Conservation (phyloP, 2,797 vertebrate genomes). For the Sphenopsis melanotis region DNA sequence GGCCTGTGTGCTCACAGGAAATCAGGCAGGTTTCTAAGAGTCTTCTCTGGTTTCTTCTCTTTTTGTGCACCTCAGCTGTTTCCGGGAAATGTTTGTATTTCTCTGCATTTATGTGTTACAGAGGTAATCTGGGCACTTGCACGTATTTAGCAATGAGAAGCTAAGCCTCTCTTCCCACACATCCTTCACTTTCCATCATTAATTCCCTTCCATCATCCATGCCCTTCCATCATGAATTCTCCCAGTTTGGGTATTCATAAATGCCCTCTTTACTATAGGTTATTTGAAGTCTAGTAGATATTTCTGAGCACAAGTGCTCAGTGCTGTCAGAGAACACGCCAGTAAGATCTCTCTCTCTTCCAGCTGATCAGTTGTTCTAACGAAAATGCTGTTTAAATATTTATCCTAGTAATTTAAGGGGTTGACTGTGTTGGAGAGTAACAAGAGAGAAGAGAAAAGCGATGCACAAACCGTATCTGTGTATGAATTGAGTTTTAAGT, state of each 20-base stretch:
- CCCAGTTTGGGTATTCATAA: neutral
- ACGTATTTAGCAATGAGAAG: neutral
- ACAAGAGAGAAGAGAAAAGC: neutral
- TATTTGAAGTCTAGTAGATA: neutral
- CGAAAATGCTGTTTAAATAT: neutral
- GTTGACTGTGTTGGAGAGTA: neutral
- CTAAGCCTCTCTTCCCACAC: neutral
- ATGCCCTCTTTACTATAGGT: neutral
- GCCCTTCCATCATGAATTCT: neutral
- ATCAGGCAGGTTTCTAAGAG: neutral
- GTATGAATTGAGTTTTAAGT: neutral
- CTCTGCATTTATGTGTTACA: neutral
- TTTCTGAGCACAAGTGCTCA: neutral
- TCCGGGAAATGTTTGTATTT: neutral
- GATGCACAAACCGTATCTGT: rapidly evolving
- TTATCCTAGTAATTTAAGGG: neutral
- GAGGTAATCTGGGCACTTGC: neutral
- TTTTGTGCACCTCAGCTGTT: neutral
- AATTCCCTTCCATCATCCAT: neutral
- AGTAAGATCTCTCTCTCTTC: neutral
- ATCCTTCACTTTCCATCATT: neutral
- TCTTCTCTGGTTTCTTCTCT: neutral
- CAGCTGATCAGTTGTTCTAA: neutral
- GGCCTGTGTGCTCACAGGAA: neutral
- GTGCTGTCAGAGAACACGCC: neutral